Base-by-base conservation (phyloP, 35 echinoderm and acorn worm species). In the Patiria miniata region DNA sequence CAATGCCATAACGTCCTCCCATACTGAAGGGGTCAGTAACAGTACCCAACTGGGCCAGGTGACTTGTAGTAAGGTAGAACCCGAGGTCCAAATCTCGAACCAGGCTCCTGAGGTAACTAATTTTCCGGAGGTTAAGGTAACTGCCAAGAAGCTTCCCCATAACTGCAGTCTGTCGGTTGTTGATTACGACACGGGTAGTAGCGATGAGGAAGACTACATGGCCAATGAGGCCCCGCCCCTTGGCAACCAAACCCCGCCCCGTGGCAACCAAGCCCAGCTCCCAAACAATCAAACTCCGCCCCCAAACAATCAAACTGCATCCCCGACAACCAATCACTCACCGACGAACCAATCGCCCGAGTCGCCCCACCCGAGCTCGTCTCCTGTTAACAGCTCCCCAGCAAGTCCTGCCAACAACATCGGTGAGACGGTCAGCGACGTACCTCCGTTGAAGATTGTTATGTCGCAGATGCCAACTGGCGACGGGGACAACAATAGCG, bases 151-250 rank as follows among this genome's bases (percentile, higher is more conserved):
- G 29, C 65, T 73, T 18, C 65, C 65, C 29, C 26, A 26, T 30
- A 73, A 73, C 65, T 73, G 65, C 26, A 73, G 65, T 30, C 65
- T 73, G 26, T 73, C 65, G 34, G 65, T 73, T 73, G 65, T 73
- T 2, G 65, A 73, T 34, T 73, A 73, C 34, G 65, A 73, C 65
- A 73, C 65, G 65, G 65, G 65, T 73, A 73, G 65, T 30, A 73
- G 65, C 65, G 65, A 73, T 10, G 65, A 73, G 2, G 65, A 73
- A 30, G 65, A 73, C 34, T 73, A 22, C 14, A 34, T 14, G 65
- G 65, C 26, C 2, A 23, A 16, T 32, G 26, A 7, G 19, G 65
- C 21, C 65, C 10, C 26, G 26, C 10, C 34, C 65, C 65, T 23
- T 2, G 34, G 29, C 14, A 73, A 73, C 65, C 65, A 73, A 73